Evolutionary conservation across 2,797 vertebrate species (phyloP).

Genomic region (Buphagus erythrorhynchus): DNA sequence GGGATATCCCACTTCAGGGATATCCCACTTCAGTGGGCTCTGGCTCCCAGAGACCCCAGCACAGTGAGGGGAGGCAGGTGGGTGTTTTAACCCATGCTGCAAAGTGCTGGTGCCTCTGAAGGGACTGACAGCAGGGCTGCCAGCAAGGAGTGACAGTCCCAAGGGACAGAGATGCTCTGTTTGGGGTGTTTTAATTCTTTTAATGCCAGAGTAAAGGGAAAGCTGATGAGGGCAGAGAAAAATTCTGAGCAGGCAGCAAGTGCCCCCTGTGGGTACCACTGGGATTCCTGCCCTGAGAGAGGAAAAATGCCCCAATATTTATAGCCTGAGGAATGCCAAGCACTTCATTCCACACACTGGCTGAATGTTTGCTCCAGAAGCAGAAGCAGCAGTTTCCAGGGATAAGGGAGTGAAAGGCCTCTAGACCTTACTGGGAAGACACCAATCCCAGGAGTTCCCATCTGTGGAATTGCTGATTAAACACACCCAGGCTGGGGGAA

Average conservation of each 20-base stretch:
- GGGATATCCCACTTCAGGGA: background rate
- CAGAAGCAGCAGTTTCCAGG: background rate
- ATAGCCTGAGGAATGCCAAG: background rate
- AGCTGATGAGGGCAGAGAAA: background rate
- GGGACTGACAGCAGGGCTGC: background rate
- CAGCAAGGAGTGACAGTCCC: rapidly evolving
- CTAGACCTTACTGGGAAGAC: rapidly evolving
- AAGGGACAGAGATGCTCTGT: rapidly evolving
- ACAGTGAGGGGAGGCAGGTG: rapidly evolving
- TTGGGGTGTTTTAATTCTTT: background rate
- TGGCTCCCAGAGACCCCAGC: rapidly evolving
- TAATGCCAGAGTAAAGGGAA: background rate
- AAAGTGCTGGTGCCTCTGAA: background rate
- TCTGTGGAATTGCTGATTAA: background rate
- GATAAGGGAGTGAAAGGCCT: background rate
- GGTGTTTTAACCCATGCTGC: rapidly evolving
- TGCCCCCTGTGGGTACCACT: rapidly evolving
- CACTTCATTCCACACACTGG: background rate
- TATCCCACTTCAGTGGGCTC: background rate
- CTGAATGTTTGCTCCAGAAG: background rate
- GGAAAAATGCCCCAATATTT: background rate
- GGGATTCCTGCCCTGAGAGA: background rate
- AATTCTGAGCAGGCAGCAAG: background rate
- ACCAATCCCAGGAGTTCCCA: background rate
- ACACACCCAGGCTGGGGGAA: background rate